A percentile compares a stretch with the other conserved stretches of the same genome.
Evolutionary conservation across 2,888 invertebrate genomes (phyloP).

Genomic region (Matsumyia berberina): DNA sequence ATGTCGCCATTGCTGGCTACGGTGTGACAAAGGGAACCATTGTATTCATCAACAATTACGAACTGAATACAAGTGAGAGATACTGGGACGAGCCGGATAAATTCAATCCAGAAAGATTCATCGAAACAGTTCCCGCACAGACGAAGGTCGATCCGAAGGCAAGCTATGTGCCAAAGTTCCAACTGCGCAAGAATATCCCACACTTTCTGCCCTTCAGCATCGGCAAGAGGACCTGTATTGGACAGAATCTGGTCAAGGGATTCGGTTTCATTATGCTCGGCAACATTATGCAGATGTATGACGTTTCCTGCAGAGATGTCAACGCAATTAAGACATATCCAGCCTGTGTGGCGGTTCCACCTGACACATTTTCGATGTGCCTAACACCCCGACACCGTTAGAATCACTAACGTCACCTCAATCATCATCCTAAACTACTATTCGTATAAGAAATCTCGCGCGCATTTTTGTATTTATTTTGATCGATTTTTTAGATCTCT

Average conservation of each 20-base stretch:
- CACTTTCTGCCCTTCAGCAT: slow-evolving; percentile 93
- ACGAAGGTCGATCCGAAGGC: neutral
- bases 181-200: slow-evolving; percentile 84
- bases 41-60: slow-evolving; percentile 92
- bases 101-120: slow-evolving; percentile 90
- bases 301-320: slow-evolving; percentile 86
- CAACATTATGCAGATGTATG: slow-evolving; percentile 88
- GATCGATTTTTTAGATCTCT: slow-evolving; percentile 63
- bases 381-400: slow-evolving; percentile 84
- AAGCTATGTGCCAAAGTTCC: slow-evolving; percentile 76
- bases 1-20: slow-evolving; percentile 89
- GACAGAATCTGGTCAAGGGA: slow-evolving; percentile 90
- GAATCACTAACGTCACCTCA: neutral
- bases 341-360: slow-evolving; percentile 90
- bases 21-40: slow-evolving; percentile 90
- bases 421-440: slow-evolving; percentile 6
- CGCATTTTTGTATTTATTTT: slow-evolving; percentile 47
- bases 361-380: slow-evolving; percentile 88
- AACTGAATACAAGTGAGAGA: slow-evolving; percentile 88
- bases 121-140: slow-evolving; percentile 83
- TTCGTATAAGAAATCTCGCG: neutral
- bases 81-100: slow-evolving; percentile 89
- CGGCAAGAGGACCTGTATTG: slow-evolving; percentile 92
- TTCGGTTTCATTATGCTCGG: slow-evolving; percentile 90
- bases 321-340: slow-evolving; percentile 86